Conservation (phyloP, 2,888 invertebrate genomes). For the Aelia acuminata region DNA sequence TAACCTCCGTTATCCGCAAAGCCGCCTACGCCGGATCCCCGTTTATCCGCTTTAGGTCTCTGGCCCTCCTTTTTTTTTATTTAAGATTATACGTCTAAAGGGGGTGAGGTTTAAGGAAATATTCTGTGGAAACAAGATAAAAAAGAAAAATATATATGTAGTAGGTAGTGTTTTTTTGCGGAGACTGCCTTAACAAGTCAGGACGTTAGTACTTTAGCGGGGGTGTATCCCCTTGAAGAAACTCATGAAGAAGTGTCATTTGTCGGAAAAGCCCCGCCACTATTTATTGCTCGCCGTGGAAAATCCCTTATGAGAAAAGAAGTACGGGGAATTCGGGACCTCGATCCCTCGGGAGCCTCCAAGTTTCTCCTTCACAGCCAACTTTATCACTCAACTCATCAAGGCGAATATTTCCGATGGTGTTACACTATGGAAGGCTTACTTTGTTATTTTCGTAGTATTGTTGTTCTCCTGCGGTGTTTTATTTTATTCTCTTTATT, state of each 20-base stretch:
- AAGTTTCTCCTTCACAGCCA: conserved; percentile 51
- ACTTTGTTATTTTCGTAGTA: background rate
- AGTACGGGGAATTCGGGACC: conserved; percentile 5
- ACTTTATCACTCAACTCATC: conserved; percentile 33
- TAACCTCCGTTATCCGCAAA: background rate
- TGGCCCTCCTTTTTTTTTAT: no score
- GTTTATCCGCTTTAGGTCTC: background rate
- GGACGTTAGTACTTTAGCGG: background rate
- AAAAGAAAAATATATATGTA: background rate
- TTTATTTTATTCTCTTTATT: no score
- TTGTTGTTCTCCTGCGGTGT: no score
- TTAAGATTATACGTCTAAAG: no score
- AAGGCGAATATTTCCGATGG: conserved; percentile 25
- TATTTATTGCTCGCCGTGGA: conserved; percentile 27
- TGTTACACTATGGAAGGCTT: background rate
- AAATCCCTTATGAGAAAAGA: conserved; percentile 45
- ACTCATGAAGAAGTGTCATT: conserved; percentile 48
- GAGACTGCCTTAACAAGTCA: background rate
- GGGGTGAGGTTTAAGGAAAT: background rate
- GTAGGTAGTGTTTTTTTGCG: background rate
- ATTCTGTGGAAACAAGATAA: background rate
- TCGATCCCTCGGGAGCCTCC: background rate
- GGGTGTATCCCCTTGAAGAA: conserved; percentile 24
- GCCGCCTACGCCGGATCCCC: background rate
- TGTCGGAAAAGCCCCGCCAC: background rate